Conservation (phyloP, 2,797 vertebrate species). For the Macrochelys suwanniensis region DNA sequence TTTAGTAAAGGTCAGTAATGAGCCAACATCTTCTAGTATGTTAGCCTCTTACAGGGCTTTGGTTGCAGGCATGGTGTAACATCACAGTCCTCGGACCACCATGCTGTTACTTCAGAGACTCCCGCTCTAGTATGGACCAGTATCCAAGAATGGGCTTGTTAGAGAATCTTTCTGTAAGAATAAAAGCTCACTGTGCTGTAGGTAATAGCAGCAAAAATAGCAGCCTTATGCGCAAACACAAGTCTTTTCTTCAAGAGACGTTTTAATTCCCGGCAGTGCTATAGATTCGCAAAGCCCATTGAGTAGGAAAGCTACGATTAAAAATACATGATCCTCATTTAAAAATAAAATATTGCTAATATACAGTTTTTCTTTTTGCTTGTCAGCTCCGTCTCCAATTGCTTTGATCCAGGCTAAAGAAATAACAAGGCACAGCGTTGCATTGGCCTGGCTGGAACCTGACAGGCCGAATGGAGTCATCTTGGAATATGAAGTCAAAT, state of each 20-base stretch:
- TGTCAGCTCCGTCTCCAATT: constrained; percentile 93
- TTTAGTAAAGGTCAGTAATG: neutral
- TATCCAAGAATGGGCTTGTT: neutral
- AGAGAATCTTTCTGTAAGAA: neutral
- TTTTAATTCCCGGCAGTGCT: neutral
- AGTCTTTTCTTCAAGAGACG: neutral
- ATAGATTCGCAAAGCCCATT: neutral
- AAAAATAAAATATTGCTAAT: neutral
- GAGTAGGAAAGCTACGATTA: neutral
- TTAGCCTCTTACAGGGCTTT: neutral
- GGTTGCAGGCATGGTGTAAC: accelerated
- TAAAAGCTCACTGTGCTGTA: neutral
- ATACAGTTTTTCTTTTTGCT: neutral
- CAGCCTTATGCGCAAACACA: neutral
- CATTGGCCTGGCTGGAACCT: constrained; percentile 94
- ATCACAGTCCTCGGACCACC: neutral
- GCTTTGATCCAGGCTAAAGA: constrained; percentile 95
- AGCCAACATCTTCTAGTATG: neutral
- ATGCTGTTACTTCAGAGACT: neutral
- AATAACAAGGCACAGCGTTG: constrained; percentile 95
- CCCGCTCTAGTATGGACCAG: neutral
- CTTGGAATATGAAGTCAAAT: constrained; percentile 98
- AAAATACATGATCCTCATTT: neutral
- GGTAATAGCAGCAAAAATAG: neutral
- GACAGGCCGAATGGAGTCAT: constrained; percentile 97